Conservation (phyloP, 2,113 vertebrate species). For the Megalops atlanticus region DNA sequence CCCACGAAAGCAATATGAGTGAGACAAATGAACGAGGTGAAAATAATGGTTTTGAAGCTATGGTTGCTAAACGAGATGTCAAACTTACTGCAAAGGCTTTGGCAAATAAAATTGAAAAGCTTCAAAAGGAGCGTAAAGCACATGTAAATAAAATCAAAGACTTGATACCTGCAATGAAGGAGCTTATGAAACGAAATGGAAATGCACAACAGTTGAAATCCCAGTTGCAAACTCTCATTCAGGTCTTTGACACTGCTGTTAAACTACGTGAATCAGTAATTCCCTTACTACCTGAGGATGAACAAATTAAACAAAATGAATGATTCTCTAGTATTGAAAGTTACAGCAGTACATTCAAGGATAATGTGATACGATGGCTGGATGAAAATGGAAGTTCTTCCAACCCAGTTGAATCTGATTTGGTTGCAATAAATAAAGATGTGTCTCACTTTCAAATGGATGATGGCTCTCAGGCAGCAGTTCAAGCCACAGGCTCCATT, state of each 20-base stretch:
- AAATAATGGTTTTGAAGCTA: not conserved
- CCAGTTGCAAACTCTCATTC: not conserved
- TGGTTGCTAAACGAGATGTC: not conserved
- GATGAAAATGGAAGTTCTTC: not conserved
- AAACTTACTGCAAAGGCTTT: constrained; percentile 19
- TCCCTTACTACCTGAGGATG: not conserved
- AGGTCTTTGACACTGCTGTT: not conserved
- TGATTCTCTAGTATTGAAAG: not conserved
- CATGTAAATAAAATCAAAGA: not conserved
- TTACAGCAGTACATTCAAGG: not conserved
- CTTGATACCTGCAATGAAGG: not conserved
- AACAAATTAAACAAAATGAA: not conserved
- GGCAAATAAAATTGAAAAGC: not conserved
- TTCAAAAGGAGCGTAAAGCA: constrained; percentile 11
- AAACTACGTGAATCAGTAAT: not conserved
- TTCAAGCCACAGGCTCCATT: no score
- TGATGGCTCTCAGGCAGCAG: no score
- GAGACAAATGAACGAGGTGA: not conserved
- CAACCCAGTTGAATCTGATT: no score
- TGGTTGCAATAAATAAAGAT: no score
- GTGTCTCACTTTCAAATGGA: no score
- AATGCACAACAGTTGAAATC: not conserved
- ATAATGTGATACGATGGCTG: not conserved
- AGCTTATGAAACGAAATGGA: not conserved
- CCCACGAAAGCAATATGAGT: not conserved